phyloP scores from a whole-genome alignment of 2,888 invertebrate species.

The Gymnocheta viridis region DNA sequence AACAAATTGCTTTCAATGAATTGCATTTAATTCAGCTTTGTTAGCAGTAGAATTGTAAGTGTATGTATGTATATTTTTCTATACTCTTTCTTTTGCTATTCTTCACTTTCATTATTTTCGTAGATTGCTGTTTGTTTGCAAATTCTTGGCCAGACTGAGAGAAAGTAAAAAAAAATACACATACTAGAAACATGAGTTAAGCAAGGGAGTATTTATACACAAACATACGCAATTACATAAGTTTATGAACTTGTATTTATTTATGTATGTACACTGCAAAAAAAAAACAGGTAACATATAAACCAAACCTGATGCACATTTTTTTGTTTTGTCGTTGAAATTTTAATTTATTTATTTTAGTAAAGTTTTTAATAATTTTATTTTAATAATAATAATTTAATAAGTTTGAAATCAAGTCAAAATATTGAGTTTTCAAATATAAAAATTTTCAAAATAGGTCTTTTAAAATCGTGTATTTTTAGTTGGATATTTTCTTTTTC shows the following conservation, averaged over 20 bases:
- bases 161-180: neutral
- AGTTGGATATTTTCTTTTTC: slow-evolving; percentile 79
- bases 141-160: slow-evolving; percentile 18
- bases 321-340: too few relatives aligned
- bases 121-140: slow-evolving; percentile 7
- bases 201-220: neutral
- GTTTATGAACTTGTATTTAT: neutral
- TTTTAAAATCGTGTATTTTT: too few relatives aligned
- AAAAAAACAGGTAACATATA: too few relatives aligned
- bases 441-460: too few relatives aligned
- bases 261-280: neutral
- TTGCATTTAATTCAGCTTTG: slow-evolving; percentile 34
- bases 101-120: slow-evolving; percentile 24
- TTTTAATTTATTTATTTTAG: too few relatives aligned
- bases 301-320: too few relatives aligned
- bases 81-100: neutral
- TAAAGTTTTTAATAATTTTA: too few relatives aligned
- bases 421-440: too few relatives aligned
- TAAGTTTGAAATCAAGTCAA: too few relatives aligned
- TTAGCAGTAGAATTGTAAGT: neutral
- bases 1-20: slow-evolving; percentile 65
- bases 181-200: neutral
- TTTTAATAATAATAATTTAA: too few relatives aligned
- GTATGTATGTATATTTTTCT: neutral
- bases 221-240: neutral